These are phyloP conservation scores for Rhagonycha lutea DNA, from an alignment of 2,888 invertebrate species.

Conservation along the genomic window DNA sequence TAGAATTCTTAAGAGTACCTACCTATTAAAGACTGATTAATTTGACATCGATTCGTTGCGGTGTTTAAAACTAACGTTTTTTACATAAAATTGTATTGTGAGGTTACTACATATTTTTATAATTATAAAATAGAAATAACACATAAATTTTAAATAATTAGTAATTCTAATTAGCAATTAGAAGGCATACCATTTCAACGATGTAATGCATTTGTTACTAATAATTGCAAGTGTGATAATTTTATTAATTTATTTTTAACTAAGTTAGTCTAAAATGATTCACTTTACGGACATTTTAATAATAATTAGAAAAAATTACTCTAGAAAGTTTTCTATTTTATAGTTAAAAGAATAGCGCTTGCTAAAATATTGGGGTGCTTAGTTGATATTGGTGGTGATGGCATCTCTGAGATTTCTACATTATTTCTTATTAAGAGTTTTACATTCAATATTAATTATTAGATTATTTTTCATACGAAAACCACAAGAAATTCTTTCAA, in stretches of 20 bases:
- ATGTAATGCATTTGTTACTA: not conserved
- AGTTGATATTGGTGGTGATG: not conserved
- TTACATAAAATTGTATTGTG: not conserved
- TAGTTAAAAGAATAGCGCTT: not conserved
- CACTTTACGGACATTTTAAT: not conserved
- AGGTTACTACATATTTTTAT: not conserved
- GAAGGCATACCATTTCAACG: not conserved
- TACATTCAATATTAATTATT: not conserved
- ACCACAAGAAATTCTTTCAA: not conserved
- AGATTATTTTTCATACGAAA: not conserved
- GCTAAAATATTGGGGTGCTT: not conserved
- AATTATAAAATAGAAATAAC: slow-evolving; percentile 1
- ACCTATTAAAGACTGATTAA: slow-evolving; percentile 16
- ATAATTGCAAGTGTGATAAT: not conserved
- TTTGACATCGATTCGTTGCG: slow-evolving; percentile 16
- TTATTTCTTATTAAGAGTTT: not conserved
- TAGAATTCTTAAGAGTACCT: slow-evolving; percentile 4
- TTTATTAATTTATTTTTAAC: not conserved
- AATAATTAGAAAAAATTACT: not conserved
- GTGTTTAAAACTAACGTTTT: not conserved
- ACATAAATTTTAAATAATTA: not conserved
- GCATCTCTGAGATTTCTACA: not conserved
- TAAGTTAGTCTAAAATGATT: not conserved
- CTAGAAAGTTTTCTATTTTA: not conserved
- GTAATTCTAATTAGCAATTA: not conserved